Evolutionary conservation across 2,797 vertebrate species (phyloP), one percentile per base, ranked within the genome.

Genomic region (Hippocampus kuda): DNA sequence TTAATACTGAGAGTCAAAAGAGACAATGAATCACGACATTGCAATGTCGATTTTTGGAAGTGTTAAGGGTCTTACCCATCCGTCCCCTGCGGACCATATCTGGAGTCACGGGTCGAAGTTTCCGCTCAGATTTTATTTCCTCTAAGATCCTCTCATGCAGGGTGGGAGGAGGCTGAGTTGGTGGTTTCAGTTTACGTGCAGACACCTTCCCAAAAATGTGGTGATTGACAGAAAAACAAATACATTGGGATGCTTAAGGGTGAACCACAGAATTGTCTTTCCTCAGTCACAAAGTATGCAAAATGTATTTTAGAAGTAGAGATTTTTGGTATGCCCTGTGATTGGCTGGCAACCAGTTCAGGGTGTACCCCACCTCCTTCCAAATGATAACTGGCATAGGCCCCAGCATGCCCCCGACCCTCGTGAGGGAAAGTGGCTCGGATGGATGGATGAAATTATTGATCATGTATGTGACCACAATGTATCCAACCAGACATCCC

Each of bases 101-200:
- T 0, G 97, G 95, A 3, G 97, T 98, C 61, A 98, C 94, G 0
- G 95, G 95, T 15, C 94, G 92, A n/a, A 99, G 83, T 78, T 98
- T 98, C 81, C 95, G 91, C 85, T 98, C 97, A 1, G 95, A 85
- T 79, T 96, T 98, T 86, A 99, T 99, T 83, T 93, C 97, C 75
- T 96, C 92, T 74, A 99, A 89, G 73, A 99, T 97, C 70, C 94
- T 90, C 72, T 99, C 97, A 1, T 99, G 97, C 30, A 99, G 92
- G 20, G 94, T 97, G 16, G 91, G 94, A 38, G 97, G 96, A 74
- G 84, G 89, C 38, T 93, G 91, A 5, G 93, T 90, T 41, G 93
- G 95, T 27, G 96, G 96, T 79, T 97, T 98, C 83, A 99, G 86
- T 76, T 97, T 97, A 71, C 97, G 93, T 38, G 94, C 94, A 0